A percentile compares a stretch with the other conserved stretches of the same genome.
These are phyloP conservation scores for Mastigias papua DNA, from an alignment of 30 jellyfish, hydroid and myxozoan genomes.

Conservation along the genomic window DNA sequence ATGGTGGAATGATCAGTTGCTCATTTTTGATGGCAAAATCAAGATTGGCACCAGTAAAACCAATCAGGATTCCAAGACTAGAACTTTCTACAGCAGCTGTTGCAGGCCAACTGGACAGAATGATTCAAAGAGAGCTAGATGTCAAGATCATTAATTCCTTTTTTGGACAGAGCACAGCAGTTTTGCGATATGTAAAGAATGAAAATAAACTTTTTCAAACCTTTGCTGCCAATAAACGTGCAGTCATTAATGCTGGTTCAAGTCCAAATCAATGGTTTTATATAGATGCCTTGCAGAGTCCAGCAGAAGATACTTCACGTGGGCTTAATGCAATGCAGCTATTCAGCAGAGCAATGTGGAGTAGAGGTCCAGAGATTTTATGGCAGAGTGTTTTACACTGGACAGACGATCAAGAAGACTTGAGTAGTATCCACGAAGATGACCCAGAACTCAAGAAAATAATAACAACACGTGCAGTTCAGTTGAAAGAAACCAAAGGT, in stretches of 20 bases:
- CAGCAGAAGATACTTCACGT: neutral
- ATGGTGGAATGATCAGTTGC: no score
- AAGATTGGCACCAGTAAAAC: conserved; percentile 41
- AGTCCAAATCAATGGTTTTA: neutral
- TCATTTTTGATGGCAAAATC: conserved; percentile 54
- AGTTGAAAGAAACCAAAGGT: neutral
- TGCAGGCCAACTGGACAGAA: conserved; percentile 30
- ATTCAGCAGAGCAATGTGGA: conserved; percentile 30
- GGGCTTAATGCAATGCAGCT: conserved; percentile 36
- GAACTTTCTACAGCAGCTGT: conserved; percentile 67
- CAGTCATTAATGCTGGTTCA: neutral
- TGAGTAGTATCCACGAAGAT: conserved; percentile 25
- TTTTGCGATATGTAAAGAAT: conserved; percentile 48
- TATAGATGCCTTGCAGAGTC: neutral
- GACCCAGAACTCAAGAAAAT: conserved; percentile 40
- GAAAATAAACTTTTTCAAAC: conserved; percentile 44
- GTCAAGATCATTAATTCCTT: conserved; percentile 31
- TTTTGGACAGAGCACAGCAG: conserved; percentile 78
- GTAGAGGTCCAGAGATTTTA: conserved; percentile 62
- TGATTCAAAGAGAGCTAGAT: conserved; percentile 54
- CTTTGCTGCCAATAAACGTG: conserved; percentile 46
- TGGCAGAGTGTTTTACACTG: conserved; percentile 26
- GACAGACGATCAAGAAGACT: conserved; percentile 33
- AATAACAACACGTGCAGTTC: conserved; percentile 37
- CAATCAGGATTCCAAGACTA: conserved; percentile 48